These are phyloP conservation scores for Anastrepha ludens DNA, from an alignment of 1,140 invertebrate genomes.

Conservation along the genomic window DNA sequence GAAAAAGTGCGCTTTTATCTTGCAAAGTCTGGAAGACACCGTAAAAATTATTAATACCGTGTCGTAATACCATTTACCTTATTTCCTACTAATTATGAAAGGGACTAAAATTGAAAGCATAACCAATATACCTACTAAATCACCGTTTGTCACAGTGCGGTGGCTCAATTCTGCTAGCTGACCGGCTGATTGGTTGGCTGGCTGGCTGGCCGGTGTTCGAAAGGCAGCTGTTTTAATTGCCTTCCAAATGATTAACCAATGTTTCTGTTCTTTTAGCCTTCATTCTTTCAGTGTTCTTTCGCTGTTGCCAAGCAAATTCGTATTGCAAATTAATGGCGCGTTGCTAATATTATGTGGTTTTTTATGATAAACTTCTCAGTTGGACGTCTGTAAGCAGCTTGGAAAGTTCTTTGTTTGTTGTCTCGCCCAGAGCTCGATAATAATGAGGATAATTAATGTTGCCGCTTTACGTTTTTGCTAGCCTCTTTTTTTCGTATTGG, in stretches of 20 bases:
- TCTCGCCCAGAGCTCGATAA: not conserved
- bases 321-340: slow-evolving; percentile 35
- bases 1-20: not conserved
- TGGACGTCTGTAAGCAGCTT: slow-evolving; percentile 12
- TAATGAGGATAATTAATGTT: slow-evolving; percentile 14
- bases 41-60: not conserved
- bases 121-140: slow-evolving; percentile 41
- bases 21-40: too few relatives aligned
- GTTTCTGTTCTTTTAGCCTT: not conserved
- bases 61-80: slow-evolving; percentile 26
- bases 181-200: not conserved
- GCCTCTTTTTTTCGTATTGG: not conserved
- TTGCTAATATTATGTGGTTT: slow-evolving; percentile 19
- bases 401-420: not conserved
- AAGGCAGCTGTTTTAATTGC: slow-evolving; percentile 43
- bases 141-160: not conserved
- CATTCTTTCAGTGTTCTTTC: not conserved
- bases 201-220: not conserved
- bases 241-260: slow-evolving; percentile 47
- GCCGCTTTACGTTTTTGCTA: not conserved
- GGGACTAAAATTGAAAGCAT: slow-evolving; percentile 45
- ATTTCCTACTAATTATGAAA: slow-evolving; percentile 49
- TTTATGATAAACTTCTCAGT: slow-evolving; percentile 5
- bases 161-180: not conserved
- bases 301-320: slow-evolving; percentile 1